Evolutionary conservation across 2,113 vertebrate species (phyloP), one percentile per base, ranked within the genome.

Genomic region (Vulpes ferrilata): DNA sequence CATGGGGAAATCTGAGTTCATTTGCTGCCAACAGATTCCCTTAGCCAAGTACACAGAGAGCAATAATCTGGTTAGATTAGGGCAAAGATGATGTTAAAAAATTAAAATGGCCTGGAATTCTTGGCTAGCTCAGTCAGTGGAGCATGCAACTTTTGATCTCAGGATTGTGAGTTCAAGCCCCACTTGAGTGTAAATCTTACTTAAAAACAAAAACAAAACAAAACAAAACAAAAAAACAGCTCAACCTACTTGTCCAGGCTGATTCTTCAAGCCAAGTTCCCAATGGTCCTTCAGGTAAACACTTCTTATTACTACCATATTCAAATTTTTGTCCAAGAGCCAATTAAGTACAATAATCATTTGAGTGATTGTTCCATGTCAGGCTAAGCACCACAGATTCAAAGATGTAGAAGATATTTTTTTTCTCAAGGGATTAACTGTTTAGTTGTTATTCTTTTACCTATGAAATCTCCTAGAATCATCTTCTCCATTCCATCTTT

Each of bases 1-100:
- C 79, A 94, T 38, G n/a, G 25, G 69, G 35, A 84, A 88, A 96
- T 94, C 55, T 88, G 93, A 87, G 20, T 93, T 73, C 67, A 73
- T 78, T 22, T 92, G 53, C 59, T 80, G 10, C 43, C 53, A 93
- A 38, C 3, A 90, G 55, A 76, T 71, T 60, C 71, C 53, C 78
- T 78, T 90, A 93, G 55, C n/a, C n/a, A 78, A 43, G 11, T 64
- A 94, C 53, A 73, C 88, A 32, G 57, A 82, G 53, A 97, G 48
- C 60, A 92, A 62, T 1, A 88, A 59, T 20, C 65, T 95, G 11
- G n/a, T 74, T 84, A 95, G 32, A 38, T 95, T 91, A 76, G 32
- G 94, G 59, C 48, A 87, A 85, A 19, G 9, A 30, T 69, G 48
- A 74, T n/a, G 7, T 78, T 76, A 86, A 96, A 93, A 96, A 71